Base-by-base conservation (phyloP, 1,140 invertebrate genomes). In the Sweltsa coloradensis region DNA sequence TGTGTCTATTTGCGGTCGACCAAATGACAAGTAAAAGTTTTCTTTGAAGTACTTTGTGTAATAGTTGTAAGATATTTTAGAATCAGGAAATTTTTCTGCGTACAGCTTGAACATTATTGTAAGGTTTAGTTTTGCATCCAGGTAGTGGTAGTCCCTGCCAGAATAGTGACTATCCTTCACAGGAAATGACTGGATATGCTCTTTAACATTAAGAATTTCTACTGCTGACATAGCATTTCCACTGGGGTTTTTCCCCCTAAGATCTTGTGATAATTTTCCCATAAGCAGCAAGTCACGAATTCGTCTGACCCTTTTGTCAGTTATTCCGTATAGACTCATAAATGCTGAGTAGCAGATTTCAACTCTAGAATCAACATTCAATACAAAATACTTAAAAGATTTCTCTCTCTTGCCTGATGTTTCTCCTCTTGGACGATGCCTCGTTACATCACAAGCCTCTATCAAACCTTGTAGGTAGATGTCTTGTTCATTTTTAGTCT, bases 11-110 rank as follows among this genome's bases (percentile, higher is more conserved):
- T 37, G 36, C 36, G 11, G 36, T 37, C 23, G 36, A 16, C 36
- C 36, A 22, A 37, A 11, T 37, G 36, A 37, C 18, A 37, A 22
- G 36, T 16, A 11, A 37, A 37, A 37, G 36, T 37, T 37, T 16
- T 37, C 36, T 37, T 22, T 37, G n/a, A 37, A 37, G 23, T 37
- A 37, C n/a, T 37, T 37, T 37, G 36, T 37, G 36, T 37, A 37
- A 22, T 37, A 37, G 16, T 37, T 37, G 36, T 37, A 37, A 37
- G 36, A 37, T 16, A 37, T 22, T 37, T 37, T n/a, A 37, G 36
- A 37, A 37, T 16, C 23, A 19, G 36, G 36, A 37, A 5, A 19
- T 22, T 37, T 16, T 5, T 37, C 36, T 11, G 18, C 23, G 23
- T 19, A 37, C 36, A 37, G 18, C 18, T 22, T 22, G 23, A 19